Evolutionary conservation across 2,113 vertebrate species (phyloP).

Genomic region (Proterorhinus semilunaris): DNA sequence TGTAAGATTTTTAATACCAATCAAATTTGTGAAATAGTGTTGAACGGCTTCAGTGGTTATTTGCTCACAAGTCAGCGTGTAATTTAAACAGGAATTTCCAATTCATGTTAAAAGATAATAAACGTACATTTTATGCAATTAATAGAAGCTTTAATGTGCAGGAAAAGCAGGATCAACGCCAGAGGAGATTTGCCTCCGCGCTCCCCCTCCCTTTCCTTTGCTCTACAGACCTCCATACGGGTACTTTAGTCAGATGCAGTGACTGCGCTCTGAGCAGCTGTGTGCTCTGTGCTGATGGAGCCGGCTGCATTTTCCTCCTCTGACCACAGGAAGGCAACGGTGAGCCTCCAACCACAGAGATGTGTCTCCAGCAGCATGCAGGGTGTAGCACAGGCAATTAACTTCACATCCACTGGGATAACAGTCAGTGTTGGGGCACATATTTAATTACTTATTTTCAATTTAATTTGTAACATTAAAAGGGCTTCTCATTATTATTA

Average conservation of each 20-base stretch:
- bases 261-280: slow-evolving; percentile 8
- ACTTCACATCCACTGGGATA: not conserved
- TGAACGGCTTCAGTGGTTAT: no score
- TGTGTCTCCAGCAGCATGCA: not conserved
- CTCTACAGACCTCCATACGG: slow-evolving; percentile 71
- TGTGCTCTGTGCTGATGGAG: not conserved
- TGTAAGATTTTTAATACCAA: no score
- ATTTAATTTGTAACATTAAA: no score
- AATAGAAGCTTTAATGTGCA: not conserved
- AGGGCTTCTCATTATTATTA: no score
- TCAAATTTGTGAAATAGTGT: no score
- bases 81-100: not conserved
- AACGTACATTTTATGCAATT: not conserved
- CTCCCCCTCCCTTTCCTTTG: slow-evolving; percentile 54
- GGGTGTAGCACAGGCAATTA: not conserved
- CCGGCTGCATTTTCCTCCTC: slow-evolving; percentile 56
- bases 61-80: no score
- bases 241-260: slow-evolving; percentile 40
- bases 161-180: not conserved
- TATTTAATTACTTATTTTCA: no score
- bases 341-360: slow-evolving; percentile 56
- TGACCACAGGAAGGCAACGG: slow-evolving; percentile 74
- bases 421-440: not conserved
- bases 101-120: not conserved
- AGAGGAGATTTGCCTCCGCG: not conserved